Base-by-base conservation (phyloP, 1,140 invertebrate genomes). In the Homarus americanus region DNA sequence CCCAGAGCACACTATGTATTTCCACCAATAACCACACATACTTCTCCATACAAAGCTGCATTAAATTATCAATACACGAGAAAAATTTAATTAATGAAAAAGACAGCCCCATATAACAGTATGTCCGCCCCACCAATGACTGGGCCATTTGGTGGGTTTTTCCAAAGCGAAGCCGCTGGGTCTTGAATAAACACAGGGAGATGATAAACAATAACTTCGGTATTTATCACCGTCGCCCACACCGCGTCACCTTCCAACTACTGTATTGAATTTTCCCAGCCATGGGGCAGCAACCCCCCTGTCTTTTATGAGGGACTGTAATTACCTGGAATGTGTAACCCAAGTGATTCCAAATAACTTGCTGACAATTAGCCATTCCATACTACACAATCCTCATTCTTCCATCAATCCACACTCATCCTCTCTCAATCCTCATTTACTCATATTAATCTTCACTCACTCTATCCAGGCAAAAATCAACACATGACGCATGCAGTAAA, bases 261-360 rank as follows among this genome's bases (percentile, higher is more conserved):
- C 32, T 69, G n/a, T 69, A 28, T 69, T 69, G n/a, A 69, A 69
- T 69, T 69, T 32, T 69, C 63, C n/a, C 63, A 69, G 63, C 63
- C n/a, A 69, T 4, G 24, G 10, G 63, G 24, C 0, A 28, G 63
- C n/a, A 4, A 9, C 4, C n/a, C 63, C 4, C 15, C 20, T 4
- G 28, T 69, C 12, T 4, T 69, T 69, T 69, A 32, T 69, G 63
- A 32, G 28, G n/a, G 7, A 32, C 24, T 15, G 44, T 58, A 58
- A 58, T 58, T 58, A 58, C 53, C 53, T 58, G 53, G 7, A 15
- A 24, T 0, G 53, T 4, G 53, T 58, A 15, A 58, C 12, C 24
- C 53, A 9, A 20, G 4, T 20, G 4, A 24, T 58, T 58, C 44
- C 53, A 24, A 24, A 58, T 58, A 58, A 58, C 20, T 20, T 58